Evolutionary conservation across 2,797 vertebrate species (phyloP), one percentile per base, ranked within the genome.

Genomic region (Selene dorsalis): DNA sequence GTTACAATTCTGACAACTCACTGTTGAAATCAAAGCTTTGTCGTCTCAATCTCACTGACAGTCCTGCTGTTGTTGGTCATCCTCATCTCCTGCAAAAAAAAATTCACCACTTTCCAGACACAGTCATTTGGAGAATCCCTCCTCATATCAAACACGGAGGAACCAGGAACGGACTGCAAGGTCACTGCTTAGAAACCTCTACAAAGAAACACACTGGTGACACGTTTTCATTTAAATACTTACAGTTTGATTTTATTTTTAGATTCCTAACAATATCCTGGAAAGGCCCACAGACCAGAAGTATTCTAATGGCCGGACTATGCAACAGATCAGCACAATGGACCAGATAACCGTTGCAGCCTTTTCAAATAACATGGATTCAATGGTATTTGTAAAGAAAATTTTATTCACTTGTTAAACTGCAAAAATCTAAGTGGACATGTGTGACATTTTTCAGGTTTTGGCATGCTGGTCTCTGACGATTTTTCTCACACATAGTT

Each of bases 81-180:
- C 4, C 0, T 3, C 28, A 11, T 84, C n/a, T 77, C 84, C 0
- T 80, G 84, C 72, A 86, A 83, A 73, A 47, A 61, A 32, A 9
- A 84, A 39, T 92, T 89, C 20, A 1, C 9, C 3, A 0, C 26
- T 50, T 12, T 88, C 6, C 32, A 66, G 11, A 0, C 13, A 1
- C 14, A 61, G 7, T 28, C 6, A 13, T 17, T 55, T 12, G 76
- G 13, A 68, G 64, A 80, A 55, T 65, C 16, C 3, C 73, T 92
- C 11, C 43, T 87, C 1, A 0, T 0, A 14, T 90, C 81, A 24
- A 89, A 93, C 84, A 87, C 12, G 4, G 93, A 93, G 76, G 41
- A 1, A 26, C 88, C 69, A 73, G 92, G 91, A 68, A 84, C 48
- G 45, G 90, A 92, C 65, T 92, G 89, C 82, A 2, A 84, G 90